Conservation (phyloP, 2,888 invertebrate genomes). For the Lasioglossum malachurum region DNA sequence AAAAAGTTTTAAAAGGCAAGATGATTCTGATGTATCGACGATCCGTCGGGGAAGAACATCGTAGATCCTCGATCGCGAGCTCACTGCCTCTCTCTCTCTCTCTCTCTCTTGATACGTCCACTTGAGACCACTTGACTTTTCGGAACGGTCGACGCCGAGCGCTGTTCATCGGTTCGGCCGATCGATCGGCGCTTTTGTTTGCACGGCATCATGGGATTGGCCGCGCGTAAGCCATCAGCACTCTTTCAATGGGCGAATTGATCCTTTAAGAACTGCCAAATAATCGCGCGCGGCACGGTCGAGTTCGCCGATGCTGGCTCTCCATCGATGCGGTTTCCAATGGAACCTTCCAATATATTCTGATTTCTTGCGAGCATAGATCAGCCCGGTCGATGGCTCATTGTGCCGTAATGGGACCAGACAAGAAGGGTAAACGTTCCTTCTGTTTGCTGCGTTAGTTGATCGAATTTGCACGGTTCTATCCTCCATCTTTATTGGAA, state of each 20-base stretch:
- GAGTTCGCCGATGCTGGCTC: not conserved
- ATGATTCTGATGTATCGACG: not conserved
- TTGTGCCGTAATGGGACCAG: not conserved
- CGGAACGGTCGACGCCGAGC: not conserved
- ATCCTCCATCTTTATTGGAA: not conserved
- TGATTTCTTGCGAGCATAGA: not conserved
- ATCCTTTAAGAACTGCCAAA: constrained; percentile 19
- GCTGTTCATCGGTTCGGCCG: constrained; percentile 20
- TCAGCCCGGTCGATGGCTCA: not conserved
- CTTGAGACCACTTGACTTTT: not conserved
- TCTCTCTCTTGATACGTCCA: not conserved
- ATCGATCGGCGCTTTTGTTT: constrained; percentile 27
- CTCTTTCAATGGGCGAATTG: constrained; percentile 19
- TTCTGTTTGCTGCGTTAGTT: not conserved
- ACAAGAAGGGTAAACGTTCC: not conserved
- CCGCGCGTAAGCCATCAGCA: not conserved
- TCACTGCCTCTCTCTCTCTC: not conserved
- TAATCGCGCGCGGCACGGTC: not conserved
- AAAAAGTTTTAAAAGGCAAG: not conserved
- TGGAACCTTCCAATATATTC: constrained; percentile 17
- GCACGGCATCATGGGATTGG: constrained; percentile 12
- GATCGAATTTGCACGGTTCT: not conserved
- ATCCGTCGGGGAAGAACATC: not conserved
- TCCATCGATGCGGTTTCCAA: not conserved
- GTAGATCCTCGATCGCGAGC: not conserved